These are phyloP conservation scores for Nemotelus pantherinus DNA, from an alignment of 2,888 invertebrate genomes.

Conservation along the genomic window DNA sequence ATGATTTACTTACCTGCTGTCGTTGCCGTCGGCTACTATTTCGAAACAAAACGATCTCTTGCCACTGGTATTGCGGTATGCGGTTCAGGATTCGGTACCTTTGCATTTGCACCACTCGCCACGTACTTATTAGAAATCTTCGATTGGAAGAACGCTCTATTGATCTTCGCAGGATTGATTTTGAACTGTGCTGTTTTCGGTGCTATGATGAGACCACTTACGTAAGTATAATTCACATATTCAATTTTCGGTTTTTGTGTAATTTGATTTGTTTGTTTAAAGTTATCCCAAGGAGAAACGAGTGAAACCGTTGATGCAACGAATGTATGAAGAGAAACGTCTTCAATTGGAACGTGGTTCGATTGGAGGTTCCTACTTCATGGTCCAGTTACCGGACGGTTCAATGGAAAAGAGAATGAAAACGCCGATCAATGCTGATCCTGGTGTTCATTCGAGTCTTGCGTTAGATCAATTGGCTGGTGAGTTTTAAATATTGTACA, in stretches of 20 bases:
- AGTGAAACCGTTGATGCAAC: slow-evolving; percentile 82
- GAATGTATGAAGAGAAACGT: slow-evolving; percentile 93
- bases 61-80: slow-evolving; percentile 96
- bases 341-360: slow-evolving; percentile 91
- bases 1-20: slow-evolving; percentile 96
- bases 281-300: slow-evolving; percentile 64
- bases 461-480: slow-evolving; percentile 83
- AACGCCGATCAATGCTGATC: slow-evolving; percentile 91
- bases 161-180: slow-evolving; percentile 91
- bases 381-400: slow-evolving; percentile 89
- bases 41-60: slow-evolving; percentile 92
- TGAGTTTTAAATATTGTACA: slow-evolving; percentile 49
- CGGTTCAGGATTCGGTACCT: slow-evolving; percentile 95
- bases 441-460: slow-evolving; percentile 92
- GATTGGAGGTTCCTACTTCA: slow-evolving; percentile 85
- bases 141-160: slow-evolving; percentile 89
- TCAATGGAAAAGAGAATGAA: slow-evolving; percentile 90
- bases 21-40: slow-evolving; percentile 96
- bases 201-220: slow-evolving; percentile 64
- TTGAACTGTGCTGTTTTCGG: slow-evolving; percentile 92
- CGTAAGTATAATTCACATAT: slow-evolving; percentile 49
- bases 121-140: slow-evolving; percentile 79
- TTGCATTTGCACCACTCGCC: slow-evolving; percentile 93
- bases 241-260: neutral
- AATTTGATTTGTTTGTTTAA: neutral